phyloP scores from a whole-genome alignment of 1,140 invertebrate genomes.

The Solenopsis fugax region DNA sequence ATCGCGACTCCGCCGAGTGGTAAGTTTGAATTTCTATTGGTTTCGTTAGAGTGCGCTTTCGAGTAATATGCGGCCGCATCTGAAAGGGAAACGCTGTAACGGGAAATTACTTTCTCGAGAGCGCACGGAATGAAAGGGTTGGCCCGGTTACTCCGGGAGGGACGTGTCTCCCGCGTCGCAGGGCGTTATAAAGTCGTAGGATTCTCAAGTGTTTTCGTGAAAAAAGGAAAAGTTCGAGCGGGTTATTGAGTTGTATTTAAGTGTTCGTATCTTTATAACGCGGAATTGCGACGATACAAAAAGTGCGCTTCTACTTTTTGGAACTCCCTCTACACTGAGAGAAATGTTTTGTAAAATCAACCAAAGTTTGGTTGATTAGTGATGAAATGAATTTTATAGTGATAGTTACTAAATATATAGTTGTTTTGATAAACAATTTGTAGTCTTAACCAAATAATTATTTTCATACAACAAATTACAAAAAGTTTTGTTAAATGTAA shows the following conservation, averaged over 20 bases:
- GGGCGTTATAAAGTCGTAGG: too few species aligned
- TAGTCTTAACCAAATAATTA: too few species aligned
- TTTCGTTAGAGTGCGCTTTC: slow-evolving; percentile 61
- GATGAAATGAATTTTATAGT: too few species aligned
- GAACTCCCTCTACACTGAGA: too few species aligned
- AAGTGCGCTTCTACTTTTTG: too few species aligned
- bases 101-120: slow-evolving; percentile 44
- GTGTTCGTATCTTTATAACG: not conserved
- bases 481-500: too few species aligned
- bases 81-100: slow-evolving; percentile 57
- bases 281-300: not conserved
- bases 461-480: too few species aligned
- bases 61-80: slow-evolving; percentile 39
- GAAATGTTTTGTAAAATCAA: too few species aligned
- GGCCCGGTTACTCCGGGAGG: not conserved
- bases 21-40: slow-evolving; percentile 63
- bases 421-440: too few species aligned
- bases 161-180: not conserved
- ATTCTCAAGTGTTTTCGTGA: not conserved
- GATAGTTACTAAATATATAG: too few species aligned
- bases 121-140: slow-evolving; percentile 24
- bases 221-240: not conserved
- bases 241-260: not conserved
- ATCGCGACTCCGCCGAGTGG: slow-evolving; percentile 42
- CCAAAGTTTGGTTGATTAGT: too few species aligned